Conservation (phyloP, 2,888 invertebrate species). For the Ormyrus pomaceus region DNA sequence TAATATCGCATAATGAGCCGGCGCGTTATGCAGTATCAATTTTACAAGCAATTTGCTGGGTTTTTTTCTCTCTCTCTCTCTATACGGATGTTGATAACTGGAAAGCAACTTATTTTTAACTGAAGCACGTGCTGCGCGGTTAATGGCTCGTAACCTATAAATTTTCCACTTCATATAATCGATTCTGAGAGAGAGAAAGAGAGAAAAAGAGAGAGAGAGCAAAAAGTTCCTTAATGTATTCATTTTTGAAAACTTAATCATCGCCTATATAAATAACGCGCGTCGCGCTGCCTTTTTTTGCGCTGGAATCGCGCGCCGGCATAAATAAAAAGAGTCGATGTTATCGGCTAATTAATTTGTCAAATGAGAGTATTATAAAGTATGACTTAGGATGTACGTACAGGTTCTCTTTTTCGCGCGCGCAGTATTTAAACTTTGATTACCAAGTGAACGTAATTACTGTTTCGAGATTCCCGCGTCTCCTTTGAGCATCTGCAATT, state of each 20-base stretch:
- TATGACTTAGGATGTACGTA: not conserved
- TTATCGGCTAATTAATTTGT: constrained; percentile 16
- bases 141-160: constrained; percentile 55
- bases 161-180: constrained; percentile 48
- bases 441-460: too few relatives aligned
- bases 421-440: too few relatives aligned
- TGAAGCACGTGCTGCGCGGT: constrained; percentile 48
- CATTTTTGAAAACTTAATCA: constrained; percentile 28
- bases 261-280: not conserved
- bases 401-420: too few relatives aligned
- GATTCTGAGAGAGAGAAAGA: constrained; percentile 17
- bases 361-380: not conserved
- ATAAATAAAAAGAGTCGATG: not conserved
- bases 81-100: constrained; percentile 33
- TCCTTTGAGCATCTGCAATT: too few relatives aligned
- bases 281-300: too few relatives aligned
- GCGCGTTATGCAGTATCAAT: constrained; percentile 25
- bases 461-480: too few relatives aligned
- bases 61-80: not conserved
- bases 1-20: constrained; percentile 14
- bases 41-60: constrained; percentile 22
- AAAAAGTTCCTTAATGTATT: constrained; percentile 23
- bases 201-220: too few relatives aligned
- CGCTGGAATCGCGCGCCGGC: too few relatives aligned
- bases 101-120: constrained; percentile 49